Evolutionary conservation across 2,888 invertebrate genomes (phyloP).

Genomic region (Clusia tigrina): DNA sequence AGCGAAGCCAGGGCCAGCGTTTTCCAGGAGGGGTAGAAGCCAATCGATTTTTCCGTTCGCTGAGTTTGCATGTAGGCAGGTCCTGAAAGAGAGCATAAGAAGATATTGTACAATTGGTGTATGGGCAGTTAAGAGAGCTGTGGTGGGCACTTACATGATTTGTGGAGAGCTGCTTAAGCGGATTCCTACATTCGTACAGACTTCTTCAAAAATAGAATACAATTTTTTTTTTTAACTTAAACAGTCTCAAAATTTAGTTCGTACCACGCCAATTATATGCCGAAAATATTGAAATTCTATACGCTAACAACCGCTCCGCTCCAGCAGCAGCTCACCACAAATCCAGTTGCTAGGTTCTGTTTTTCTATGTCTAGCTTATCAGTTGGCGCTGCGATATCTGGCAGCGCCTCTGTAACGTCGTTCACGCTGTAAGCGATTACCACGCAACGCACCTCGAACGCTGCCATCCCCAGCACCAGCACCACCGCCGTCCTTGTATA

Average conservation of each 20-base stretch:
- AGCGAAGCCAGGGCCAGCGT: constrained; percentile 57
- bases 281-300: background rate
- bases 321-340: constrained; percentile 47
- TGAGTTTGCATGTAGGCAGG: constrained; percentile 42
- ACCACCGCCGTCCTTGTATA: constrained; percentile 61
- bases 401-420: constrained; percentile 36
- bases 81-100: constrained; percentile 43
- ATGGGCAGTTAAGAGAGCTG: too few relatives aligned
- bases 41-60: constrained; percentile 53
- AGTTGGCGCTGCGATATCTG: constrained; percentile 32
- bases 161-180: constrained; percentile 37
- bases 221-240: background rate
- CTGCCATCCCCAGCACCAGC: background rate
- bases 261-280: background rate
- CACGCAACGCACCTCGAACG: constrained; percentile 33
- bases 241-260: too few relatives aligned
- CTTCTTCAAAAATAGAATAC: background rate
- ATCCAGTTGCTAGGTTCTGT: constrained; percentile 18
- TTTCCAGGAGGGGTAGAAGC: constrained; percentile 61
- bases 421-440: constrained; percentile 38
- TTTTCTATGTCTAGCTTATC: background rate
- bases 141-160: constrained; percentile 35
- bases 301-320: constrained; percentile 10
- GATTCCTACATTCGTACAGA: constrained; percentile 5
- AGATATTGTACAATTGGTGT: too few relatives aligned